These are phyloP conservation scores for Neoarius graeffei DNA, from an alignment of 2,113 vertebrate species.

Conservation along the genomic window DNA sequence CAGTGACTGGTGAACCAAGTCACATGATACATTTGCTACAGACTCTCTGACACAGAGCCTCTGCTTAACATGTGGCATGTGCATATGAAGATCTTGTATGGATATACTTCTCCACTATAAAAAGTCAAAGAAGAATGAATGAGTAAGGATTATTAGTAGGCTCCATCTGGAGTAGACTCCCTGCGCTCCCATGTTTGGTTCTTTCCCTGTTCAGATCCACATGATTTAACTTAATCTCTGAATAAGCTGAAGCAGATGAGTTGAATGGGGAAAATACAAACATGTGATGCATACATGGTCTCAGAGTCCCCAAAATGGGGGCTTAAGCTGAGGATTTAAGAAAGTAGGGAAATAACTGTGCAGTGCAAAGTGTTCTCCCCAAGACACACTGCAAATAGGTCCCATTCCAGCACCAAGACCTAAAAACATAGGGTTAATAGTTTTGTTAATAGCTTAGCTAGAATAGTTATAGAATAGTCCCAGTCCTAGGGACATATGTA, in stretches of 20 bases:
- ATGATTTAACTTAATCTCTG: not conserved
- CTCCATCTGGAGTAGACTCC: not conserved
- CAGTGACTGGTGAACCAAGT: not conserved
- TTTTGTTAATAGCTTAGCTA: not conserved
- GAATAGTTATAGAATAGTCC: not conserved
- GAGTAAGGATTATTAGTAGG: conserved; percentile 16
- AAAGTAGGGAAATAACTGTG: not conserved
- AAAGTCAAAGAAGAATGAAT: conserved; percentile 7
- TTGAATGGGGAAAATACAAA: not conserved
- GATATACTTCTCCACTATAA: conserved; percentile 18
- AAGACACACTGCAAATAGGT: not conserved
- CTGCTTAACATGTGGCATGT: conserved; percentile 9
- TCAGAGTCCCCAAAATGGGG: not conserved
- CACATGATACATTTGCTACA: conserved; percentile 19
- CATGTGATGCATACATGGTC: not conserved
- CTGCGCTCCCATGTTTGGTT: not conserved
- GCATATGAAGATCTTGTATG: conserved; percentile 18
- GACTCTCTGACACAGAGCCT: not conserved
- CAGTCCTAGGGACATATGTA: not conserved
- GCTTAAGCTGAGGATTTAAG: not conserved
- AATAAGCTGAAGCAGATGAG: not conserved
- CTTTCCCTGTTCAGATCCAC: not conserved
- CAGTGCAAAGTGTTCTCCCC: not conserved
- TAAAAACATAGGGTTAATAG: not conserved
- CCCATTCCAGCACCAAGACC: not conserved